A percentile compares a stretch with the other conserved stretches of the same genome.
phyloP scores from a whole-genome alignment of 2,797 vertebrate genomes.

The Parauchenoglanis ngamensis region DNA sequence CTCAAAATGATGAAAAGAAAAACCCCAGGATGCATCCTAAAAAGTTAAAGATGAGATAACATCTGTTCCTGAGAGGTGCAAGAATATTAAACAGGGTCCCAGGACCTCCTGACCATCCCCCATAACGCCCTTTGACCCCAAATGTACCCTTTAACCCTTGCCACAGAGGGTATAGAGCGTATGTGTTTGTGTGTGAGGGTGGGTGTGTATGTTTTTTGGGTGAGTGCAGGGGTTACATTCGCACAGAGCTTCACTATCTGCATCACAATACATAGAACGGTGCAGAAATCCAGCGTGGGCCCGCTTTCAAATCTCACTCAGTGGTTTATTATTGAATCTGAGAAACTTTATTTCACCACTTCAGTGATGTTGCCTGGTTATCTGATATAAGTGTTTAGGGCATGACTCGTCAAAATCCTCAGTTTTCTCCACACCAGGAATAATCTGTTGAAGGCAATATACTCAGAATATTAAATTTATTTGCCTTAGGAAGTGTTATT shows the following conservation, averaged over 20 bases:
- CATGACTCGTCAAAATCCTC: conserved; percentile 48
- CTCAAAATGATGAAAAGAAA: background rate
- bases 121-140: conserved; percentile 48
- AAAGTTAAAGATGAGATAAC: conserved; percentile 37
- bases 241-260: conserved; percentile 43
- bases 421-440: background rate
- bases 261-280: conserved; percentile 54
- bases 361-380: conserved; percentile 27
- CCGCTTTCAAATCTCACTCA: conserved; percentile 34
- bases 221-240: conserved; percentile 49
- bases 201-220: conserved; percentile 44
- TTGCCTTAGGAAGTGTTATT: background rate
- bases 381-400: conserved; percentile 33
- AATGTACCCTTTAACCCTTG: conserved; percentile 49
- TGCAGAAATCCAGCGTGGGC: conserved; percentile 30
- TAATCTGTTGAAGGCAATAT: conserved; percentile 6
- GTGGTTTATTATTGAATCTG: conserved; percentile 26
- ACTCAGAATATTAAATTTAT: background rate
- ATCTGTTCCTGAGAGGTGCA: conserved; percentile 53
- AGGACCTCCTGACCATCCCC: conserved; percentile 56
- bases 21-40: conserved; percentile 25
- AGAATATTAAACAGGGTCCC: conserved; percentile 56
- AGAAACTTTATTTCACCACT: conserved; percentile 45
- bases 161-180: conserved; percentile 33
- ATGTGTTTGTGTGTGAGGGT: conserved; percentile 42